Evolutionary conservation across 2,888 invertebrate genomes (phyloP).

Genomic region (Synanthedon vespiformis): DNA sequence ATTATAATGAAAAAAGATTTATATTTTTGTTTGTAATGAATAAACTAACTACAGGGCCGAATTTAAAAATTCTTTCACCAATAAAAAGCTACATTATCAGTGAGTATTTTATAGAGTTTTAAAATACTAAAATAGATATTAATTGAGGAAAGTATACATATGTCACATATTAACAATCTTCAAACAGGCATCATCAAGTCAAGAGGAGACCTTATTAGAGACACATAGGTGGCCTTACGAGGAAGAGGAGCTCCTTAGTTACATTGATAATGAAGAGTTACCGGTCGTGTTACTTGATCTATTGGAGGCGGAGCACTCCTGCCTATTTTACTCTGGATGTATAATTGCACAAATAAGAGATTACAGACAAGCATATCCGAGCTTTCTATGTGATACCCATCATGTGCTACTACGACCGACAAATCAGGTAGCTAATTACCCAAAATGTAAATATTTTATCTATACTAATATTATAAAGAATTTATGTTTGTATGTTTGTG

Average conservation of each 20-base stretch:
- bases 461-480: too few relatives aligned
- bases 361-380: conserved; percentile 84
- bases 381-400: conserved; percentile 83
- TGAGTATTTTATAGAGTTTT: too few relatives aligned
- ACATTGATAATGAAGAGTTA: conserved; percentile 91
- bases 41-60: too few relatives aligned
- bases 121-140: background rate
- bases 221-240: conserved; percentile 89
- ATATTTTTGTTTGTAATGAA: too few relatives aligned
- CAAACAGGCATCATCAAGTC: conserved; percentile 27
- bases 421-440: conserved; percentile 74
- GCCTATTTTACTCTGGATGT: conserved; percentile 91
- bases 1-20: too few relatives aligned
- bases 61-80: too few relatives aligned
- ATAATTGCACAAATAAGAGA: conserved; percentile 92
- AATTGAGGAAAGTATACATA: background rate
- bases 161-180: background rate
- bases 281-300: conserved; percentile 89
- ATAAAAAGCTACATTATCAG: too few relatives aligned
- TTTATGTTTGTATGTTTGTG: too few relatives aligned
- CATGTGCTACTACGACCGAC: conserved; percentile 90
- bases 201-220: conserved; percentile 78
- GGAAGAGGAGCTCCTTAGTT: conserved; percentile 87
- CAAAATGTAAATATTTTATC: conserved; percentile 16
- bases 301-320: conserved; percentile 84